Evolutionary conservation across 2,888 invertebrate genomes (phyloP).

Genomic region (Volucella inflata): DNA sequence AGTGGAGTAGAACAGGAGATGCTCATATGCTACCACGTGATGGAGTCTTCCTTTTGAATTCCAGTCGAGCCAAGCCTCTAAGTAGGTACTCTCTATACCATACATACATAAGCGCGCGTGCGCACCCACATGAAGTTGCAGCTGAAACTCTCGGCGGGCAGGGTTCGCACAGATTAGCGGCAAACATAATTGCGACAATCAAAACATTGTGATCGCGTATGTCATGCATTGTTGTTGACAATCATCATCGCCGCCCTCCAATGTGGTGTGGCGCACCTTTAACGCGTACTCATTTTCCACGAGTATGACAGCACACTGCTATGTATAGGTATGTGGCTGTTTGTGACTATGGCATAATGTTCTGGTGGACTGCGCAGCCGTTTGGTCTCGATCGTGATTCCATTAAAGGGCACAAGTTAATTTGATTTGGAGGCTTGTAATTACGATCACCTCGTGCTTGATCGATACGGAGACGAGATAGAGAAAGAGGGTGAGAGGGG

Average conservation of each 20-base stretch:
- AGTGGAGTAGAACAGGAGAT: slow-evolving; percentile 43
- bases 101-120: slow-evolving; percentile 22
- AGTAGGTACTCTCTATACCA: slow-evolving; percentile 12
- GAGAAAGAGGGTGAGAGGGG: too few relatives aligned
- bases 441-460: slow-evolving; percentile 64
- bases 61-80: slow-evolving; percentile 52
- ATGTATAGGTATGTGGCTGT: too few relatives aligned
- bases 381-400: slow-evolving; percentile 70
- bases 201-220: slow-evolving; percentile 74
- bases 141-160: slow-evolving; percentile 10
- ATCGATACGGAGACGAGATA: slow-evolving; percentile 12
- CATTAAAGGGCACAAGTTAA: slow-evolving; percentile 75
- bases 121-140: slow-evolving; percentile 56
- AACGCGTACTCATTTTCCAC: slow-evolving; percentile 38
- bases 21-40: slow-evolving; percentile 1
- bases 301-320: neutral
- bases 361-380: slow-evolving; percentile 47
- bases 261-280: slow-evolving; percentile 67
- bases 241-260: slow-evolving; percentile 61
- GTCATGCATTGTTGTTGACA: slow-evolving; percentile 75
- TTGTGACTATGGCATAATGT: neutral
- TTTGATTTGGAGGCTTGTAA: slow-evolving; percentile 73
- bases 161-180: slow-evolving; percentile 68
- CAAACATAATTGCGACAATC: slow-evolving; percentile 74
- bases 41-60: slow-evolving; percentile 46